Base-by-base conservation (phyloP, 92 coral and sea anemone species). In the Phymanthus crucifer region DNA sequence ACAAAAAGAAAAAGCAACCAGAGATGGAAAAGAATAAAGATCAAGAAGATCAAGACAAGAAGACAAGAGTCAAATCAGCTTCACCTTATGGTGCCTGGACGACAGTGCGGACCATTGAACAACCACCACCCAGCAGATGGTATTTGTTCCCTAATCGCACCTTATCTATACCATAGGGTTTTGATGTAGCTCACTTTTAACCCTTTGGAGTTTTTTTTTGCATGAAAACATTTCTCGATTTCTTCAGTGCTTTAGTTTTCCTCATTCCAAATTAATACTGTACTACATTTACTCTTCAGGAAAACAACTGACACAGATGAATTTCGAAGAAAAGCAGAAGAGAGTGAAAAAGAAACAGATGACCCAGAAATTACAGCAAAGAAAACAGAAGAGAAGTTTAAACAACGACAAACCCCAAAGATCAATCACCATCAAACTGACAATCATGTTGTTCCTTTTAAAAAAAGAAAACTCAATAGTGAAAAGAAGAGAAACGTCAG, bases 11-110 rank as follows among this genome's bases (percentile, higher is more conserved):
- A 27, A 29, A 61, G 54, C 72, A 77, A 77, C 21, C 27, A 35
- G 17, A 40, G 38, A 29, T 29, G 34, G 58, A 74, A 26, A 35
- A 34, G 29, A 56, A 40, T 43, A 76, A 69, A 65, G 77, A 74
- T n/a, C 13, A 40, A 8, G 77, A 45, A n/a, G 21, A 74, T 38
- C 40, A 70, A 18, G 70, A 74, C 29, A 67, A 46, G 79, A 84
- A 75, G 19, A 70, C 57, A 26, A 36, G 9, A 48, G 40, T 23
- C 36, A 40, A 31, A 31, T 50, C 52, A 23, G n/a, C 34, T 8
- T 87, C 93, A 4, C 96, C 96, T 1, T 91, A 91, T 64, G 96
- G 96, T 50, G 74, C 88, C 48, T 91, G 96, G 96, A 91, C 93
- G 40, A 80, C 96, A 37, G 91, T 91, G 11, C 76, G 86, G 54